Conservation (phyloP, 2,797 vertebrate genomes). For the Onychomys arenicola region DNA sequence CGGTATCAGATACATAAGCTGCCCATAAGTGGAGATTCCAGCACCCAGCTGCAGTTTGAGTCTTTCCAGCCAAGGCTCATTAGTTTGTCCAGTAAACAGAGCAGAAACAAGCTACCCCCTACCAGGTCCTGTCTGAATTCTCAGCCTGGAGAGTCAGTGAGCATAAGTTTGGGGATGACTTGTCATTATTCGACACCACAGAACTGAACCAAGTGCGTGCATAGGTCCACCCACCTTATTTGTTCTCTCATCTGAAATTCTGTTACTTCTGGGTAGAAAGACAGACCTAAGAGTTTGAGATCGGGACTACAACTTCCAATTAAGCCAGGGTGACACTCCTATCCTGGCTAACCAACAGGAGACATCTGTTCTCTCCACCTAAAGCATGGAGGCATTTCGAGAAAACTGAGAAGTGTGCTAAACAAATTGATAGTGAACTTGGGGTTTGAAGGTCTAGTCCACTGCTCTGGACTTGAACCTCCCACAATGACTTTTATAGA, state of each 20-base stretch:
- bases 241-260: not conserved
- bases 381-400: not conserved
- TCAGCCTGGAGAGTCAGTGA: not conserved
- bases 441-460: conserved; percentile 39
- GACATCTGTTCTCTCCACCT: not conserved
- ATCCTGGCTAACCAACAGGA: not conserved
- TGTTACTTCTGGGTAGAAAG: not conserved
- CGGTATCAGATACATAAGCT: not conserved
- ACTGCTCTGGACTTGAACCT: conserved; percentile 25
- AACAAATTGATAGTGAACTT: conserved; percentile 55
- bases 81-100: conserved; percentile 1
- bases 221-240: not conserved
- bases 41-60: not conserved
- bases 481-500: not conserved
- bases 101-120: not conserved
- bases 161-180: not conserved
- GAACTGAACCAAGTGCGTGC: not conserved
- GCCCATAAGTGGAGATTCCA: not conserved
- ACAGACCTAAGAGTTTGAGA: not conserved
- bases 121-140: not conserved
- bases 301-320: not conserved
- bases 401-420: not conserved
- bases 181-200: not conserved
- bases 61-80: not conserved
- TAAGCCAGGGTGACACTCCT: not conserved